Conservation (phyloP, 2,888 invertebrate species). For the Cataglyphis rosenhaueri region DNA sequence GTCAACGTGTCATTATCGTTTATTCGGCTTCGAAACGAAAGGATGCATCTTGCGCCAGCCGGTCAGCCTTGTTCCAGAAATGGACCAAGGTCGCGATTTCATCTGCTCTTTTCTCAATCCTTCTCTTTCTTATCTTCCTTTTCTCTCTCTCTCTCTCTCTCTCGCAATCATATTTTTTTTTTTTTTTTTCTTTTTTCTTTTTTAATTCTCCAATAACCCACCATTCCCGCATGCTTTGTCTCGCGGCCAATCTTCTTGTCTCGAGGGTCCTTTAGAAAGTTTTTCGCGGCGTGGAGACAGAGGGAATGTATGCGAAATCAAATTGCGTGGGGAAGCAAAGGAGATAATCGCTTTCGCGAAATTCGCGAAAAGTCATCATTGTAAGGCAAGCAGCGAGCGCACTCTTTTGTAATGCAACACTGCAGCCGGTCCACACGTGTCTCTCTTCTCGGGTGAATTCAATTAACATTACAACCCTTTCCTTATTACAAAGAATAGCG, state of each 20-base stretch:
- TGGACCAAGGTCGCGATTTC: slow-evolving; percentile 19
- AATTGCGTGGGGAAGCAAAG: slow-evolving; percentile 39
- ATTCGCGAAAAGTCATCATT: slow-evolving; percentile 34
- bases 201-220: slow-evolving; percentile 13
- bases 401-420: slow-evolving; percentile 48
- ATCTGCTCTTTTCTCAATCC: slow-evolving; percentile 25
- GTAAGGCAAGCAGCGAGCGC: slow-evolving; percentile 3
- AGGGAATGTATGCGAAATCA: slow-evolving; percentile 39
- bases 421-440: not conserved
- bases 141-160: not conserved
- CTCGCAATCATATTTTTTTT: not conserved
- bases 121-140: not conserved
- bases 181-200: not conserved
- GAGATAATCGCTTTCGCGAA: slow-evolving; percentile 45
- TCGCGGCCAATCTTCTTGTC: slow-evolving; percentile 41
- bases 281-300: slow-evolving; percentile 20
- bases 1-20: slow-evolving; percentile 43
- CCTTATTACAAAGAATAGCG: slow-evolving; percentile 37
- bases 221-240: slow-evolving; percentile 17
- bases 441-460: slow-evolving; percentile 16
- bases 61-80: slow-evolving; percentile 38
- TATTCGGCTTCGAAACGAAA: slow-evolving; percentile 35
- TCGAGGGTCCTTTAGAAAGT: slow-evolving; percentile 41
- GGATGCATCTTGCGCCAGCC: slow-evolving; percentile 14
- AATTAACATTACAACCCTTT: slow-evolving; percentile 53